Evolutionary conservation across 2,797 vertebrate species (phyloP), one percentile per base, ranked within the genome.

Genomic region (Hydrolagus colliei): DNA sequence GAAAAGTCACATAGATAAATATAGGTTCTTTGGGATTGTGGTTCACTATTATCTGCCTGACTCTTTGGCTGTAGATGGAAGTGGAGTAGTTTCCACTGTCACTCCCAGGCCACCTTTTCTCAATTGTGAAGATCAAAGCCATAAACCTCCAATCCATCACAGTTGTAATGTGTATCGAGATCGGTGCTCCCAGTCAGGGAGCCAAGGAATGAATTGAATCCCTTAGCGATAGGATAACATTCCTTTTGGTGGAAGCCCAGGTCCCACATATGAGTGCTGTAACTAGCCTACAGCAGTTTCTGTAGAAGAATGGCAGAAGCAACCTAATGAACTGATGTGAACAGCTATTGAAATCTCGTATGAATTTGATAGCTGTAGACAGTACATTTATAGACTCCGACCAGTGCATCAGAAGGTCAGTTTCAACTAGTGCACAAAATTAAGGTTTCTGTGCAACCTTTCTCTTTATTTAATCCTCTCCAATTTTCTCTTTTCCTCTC

Each of bases 361-460:
- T 99, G 98, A 90, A 99, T 99, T 92, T 99, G 97, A 92, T 99
- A 99, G 92, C 98, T 99, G 86, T 22, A 86, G 87, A n/a, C n/a
- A 72, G 72, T 9, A 72, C n/a, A 72, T 11, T n/a, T 1, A 72
- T 72, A 22, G n/a, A 7, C 20, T 72, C 72, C 9, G n/a, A 9
- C 20, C n/a, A 72, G 22, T 9, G 5, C 9, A 72, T 72, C 27
- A 27, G 27, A 27, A 27, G 27, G 27, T 27, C 27, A 27, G 27
- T 27, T 27, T 27, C 9, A 8, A 9, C 20, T 8, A 72, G 22
- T 9, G 5, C 9, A 72, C 22, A 20, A 72, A 20, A 72, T 27
- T 0, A 72, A n/a, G 16, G 72, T 72, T 0, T 8, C 7, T 72
- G 72, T 22, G 72, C 9, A 73, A 27, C 9, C n/a, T 18, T n/a